Conservation (phyloP, 2,113 vertebrate species). For the Chrysemys picta region DNA sequence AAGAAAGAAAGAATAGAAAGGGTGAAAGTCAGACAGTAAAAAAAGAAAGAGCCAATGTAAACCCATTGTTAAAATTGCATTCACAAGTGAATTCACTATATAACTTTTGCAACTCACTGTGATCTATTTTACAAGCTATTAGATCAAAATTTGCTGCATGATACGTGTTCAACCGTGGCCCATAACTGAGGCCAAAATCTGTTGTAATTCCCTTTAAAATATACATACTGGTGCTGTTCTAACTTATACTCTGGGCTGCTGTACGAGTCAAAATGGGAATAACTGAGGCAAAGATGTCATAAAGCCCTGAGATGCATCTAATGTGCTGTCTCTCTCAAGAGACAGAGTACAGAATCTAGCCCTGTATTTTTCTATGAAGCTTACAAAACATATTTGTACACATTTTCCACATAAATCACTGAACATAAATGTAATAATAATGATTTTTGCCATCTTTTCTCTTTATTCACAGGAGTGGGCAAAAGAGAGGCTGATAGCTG, state of each 20-base stretch:
- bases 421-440: background rate
- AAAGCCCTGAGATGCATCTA: background rate
- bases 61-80: background rate
- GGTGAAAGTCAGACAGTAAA: background rate
- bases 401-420: accelerated
- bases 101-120: background rate
- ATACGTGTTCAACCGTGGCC: background rate
- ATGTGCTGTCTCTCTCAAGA: background rate
- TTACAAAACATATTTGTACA: background rate
- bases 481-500: background rate
- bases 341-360: background rate
- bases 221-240: background rate
- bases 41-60: background rate
- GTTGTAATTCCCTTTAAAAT: background rate
- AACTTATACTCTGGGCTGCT: background rate
- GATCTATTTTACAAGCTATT: background rate
- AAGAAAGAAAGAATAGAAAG: background rate
- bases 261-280: no score
- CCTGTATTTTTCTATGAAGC: background rate
- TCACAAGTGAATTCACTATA: background rate
- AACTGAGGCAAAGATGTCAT: background rate
- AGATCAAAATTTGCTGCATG: background rate
- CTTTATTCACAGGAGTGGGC: conserved; percentile 1
- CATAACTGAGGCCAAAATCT: background rate
- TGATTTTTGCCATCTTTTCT: background rate